Percentiles rank a stretch among this genome's conserved stretches.
Evolutionary conservation across 1,140 invertebrate genomes (phyloP).

Genomic region (Pseudomyrmex pallidus): DNA sequence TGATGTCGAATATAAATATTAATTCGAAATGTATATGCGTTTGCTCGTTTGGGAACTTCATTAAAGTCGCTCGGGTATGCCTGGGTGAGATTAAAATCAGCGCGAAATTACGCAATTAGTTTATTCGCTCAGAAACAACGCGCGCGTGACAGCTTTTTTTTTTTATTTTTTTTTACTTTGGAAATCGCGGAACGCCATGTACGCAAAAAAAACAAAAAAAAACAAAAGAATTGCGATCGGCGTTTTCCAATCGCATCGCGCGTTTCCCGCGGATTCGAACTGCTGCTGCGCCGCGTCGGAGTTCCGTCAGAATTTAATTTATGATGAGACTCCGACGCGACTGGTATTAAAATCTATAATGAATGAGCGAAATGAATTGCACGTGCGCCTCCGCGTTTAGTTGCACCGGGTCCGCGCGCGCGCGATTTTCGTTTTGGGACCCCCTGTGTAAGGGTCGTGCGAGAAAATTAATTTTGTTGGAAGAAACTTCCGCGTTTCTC

Average conservation of each 20-base stretch:
- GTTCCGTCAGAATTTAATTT: conserved; percentile 64
- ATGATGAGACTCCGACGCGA: conserved; percentile 48
- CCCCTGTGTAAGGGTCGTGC: conserved; percentile 23
- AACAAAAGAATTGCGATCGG: conserved; percentile 53
- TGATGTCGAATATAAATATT: conserved; percentile 32
- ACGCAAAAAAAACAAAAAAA: too few species aligned
- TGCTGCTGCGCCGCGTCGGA: conserved; percentile 11
- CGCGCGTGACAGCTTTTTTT: not conserved
- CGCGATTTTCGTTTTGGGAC: conserved; percentile 55
- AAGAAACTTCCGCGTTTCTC: conserved; percentile 26
- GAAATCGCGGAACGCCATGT: conserved; percentile 6
- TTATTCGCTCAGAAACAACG: conserved; percentile 8
- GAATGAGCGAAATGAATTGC: conserved; percentile 70
- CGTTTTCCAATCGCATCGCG: conserved; percentile 48
- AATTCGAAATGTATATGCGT: not conserved
- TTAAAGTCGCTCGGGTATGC: not conserved
- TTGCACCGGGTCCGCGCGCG: conserved; percentile 9
- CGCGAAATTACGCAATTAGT: conserved; percentile 30
- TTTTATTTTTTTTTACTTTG: not conserved
- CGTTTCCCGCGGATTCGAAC: conserved; percentile 23
- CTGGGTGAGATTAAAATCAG: not conserved
- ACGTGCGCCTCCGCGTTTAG: conserved; percentile 48
- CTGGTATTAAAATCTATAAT: conserved; percentile 71
- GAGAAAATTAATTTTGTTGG: conserved; percentile 55
- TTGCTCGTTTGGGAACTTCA: not conserved